Evolutionary conservation across 2,113 vertebrate genomes (phyloP), one percentile per base, ranked within the genome.

Genomic region (Colossoma macropomum): DNA sequence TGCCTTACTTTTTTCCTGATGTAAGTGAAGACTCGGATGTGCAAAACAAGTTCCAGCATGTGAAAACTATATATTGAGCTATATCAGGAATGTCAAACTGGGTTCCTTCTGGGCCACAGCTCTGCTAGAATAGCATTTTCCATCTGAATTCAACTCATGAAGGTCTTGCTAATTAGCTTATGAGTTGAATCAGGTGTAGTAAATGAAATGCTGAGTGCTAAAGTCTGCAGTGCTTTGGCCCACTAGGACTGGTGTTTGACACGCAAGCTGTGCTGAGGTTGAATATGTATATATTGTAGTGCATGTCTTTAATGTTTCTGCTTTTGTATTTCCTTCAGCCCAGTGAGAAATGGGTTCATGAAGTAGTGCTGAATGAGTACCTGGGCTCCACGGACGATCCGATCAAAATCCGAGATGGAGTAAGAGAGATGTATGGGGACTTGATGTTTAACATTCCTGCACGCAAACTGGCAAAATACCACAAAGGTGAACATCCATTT

Each of bases 371-470:
- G 45, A 80, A 90, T 0, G 93, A 95, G 50, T 97, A 96, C 77
- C 15, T 92, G 16, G 94, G 93, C 74, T 85, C 84, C 23, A 89
- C 88, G 17, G 86, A 89, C 30, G 91, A 97, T 75, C 88, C 83
- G 23, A 75, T 84, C 60, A 91, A 88, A 81, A 91, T 95, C 8
- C 87, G 90, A 84, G 90, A 92, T 0, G 71, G 19, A 6, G 94
- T 93, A 65, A 62, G 91, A 25, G 93, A 97, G 78, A 11, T 96
- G 5, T 12, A 92, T 25, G 95, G 88, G 1, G 96, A 97, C 75
- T 0, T 72, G 0, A 0, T 90, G 1, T 86, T 97, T n/a, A 88
- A 83, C 78, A 83, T 95, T 16, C 95, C 95, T 78, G 88, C 91
- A 34, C 89, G 96, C n/a, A 92, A 77, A 88, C 41, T 82, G 1